Evolutionary conservation across 2,113 vertebrate genomes (phyloP).

Genomic region (Riparia riparia): DNA sequence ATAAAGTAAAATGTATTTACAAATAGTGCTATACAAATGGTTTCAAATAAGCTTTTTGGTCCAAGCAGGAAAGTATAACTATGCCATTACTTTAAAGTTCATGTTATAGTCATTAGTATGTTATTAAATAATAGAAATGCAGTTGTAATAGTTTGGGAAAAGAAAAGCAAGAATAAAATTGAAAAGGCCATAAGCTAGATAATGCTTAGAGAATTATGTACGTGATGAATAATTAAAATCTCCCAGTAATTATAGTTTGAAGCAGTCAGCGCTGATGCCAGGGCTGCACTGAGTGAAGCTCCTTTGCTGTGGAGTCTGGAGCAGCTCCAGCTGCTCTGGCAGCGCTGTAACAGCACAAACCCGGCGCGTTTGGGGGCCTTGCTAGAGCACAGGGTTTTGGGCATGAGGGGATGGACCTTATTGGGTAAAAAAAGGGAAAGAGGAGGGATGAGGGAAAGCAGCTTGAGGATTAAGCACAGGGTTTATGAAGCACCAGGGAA

Average conservation of each 20-base stretch:
- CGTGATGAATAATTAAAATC: background rate
- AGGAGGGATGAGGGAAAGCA: background rate
- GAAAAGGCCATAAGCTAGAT: background rate
- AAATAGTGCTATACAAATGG: background rate
- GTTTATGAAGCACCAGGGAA: fast-evolving
- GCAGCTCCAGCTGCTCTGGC: background rate
- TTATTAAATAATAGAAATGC: background rate
- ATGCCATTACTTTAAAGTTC: background rate
- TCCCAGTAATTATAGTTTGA: background rate
- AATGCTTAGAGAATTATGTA: background rate
- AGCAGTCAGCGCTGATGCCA: background rate
- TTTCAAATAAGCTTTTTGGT: background rate
- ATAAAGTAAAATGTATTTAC: background rate
- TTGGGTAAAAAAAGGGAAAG: background rate
- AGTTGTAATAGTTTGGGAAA: background rate
- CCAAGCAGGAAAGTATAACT: background rate
- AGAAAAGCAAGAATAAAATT: background rate
- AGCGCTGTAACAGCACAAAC: background rate
- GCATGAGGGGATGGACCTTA: background rate
- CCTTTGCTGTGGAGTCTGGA: background rate
- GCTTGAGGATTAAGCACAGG: background rate
- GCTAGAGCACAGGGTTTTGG: background rate
- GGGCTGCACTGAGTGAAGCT: background rate
- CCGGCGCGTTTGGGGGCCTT: fast-evolving
- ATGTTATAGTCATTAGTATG: fast-evolving